Conservation (phyloP, 2,888 invertebrate species). For the Tenthredo notha region DNA sequence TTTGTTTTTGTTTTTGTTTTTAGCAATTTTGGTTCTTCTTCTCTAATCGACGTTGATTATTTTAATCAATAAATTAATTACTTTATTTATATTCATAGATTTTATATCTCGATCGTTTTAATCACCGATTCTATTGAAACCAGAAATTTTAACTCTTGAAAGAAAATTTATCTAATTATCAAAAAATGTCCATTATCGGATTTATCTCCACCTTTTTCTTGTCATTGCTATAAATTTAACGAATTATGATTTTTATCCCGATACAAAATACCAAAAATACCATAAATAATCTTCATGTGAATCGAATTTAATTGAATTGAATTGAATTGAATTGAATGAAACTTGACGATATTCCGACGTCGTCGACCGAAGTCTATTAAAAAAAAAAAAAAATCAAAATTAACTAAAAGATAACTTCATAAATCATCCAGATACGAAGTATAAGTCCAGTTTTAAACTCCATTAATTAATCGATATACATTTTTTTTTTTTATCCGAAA, state of each 20-base stretch:
- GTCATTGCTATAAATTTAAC: constrained; percentile 16
- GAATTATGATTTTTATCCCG: constrained; percentile 20
- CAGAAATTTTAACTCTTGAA: background rate
- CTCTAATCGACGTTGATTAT: background rate
- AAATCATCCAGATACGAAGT: background rate
- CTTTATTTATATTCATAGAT: background rate
- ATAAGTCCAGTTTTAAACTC: background rate
- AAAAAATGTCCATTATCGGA: constrained; percentile 10
- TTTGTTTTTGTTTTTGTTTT: background rate
- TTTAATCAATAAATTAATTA: background rate
- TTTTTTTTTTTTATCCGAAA: background rate
- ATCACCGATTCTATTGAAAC: background rate
- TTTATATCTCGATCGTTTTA: too few species aligned
- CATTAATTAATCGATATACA: background rate
- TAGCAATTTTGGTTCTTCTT: background rate
- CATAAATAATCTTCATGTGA: background rate
- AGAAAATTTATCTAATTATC: background rate
- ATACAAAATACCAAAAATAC: background rate
- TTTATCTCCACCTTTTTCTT: constrained; percentile 48
- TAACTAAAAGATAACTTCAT: background rate
- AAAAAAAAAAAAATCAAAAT: background rate
- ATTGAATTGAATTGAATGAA: background rate
- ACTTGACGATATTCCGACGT: background rate
- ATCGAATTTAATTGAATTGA: too few species aligned
- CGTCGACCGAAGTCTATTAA: background rate